Evolutionary conservation across 2,797 vertebrate genomes (phyloP).

Genomic region (Micrastur ruficollis): DNA sequence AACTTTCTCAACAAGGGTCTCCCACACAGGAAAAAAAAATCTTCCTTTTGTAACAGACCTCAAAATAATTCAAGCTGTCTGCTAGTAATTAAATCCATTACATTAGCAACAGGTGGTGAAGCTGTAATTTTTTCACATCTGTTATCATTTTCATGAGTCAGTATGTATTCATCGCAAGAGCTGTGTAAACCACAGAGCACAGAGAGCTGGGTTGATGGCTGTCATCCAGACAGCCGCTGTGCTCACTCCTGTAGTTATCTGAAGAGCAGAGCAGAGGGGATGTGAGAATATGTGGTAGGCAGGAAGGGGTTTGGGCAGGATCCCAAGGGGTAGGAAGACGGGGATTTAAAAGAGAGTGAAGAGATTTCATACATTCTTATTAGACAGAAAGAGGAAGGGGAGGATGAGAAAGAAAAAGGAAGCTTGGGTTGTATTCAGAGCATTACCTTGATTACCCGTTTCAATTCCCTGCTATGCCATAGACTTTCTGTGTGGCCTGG

Average conservation of each 20-base stretch:
- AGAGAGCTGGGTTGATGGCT: neutral
- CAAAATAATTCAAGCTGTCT: constrained; percentile 34
- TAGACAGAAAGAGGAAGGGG: neutral
- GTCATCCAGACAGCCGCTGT: neutral
- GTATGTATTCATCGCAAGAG: neutral
- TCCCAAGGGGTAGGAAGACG: neutral
- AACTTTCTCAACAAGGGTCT: constrained; percentile 1
- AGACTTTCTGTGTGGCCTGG: neutral
- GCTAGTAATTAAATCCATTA: constrained; percentile 49
- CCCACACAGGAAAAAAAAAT: neutral
- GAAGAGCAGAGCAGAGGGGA: neutral
- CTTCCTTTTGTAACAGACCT: constrained; percentile 12
- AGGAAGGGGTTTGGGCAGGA: neutral
- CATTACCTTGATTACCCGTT: neutral
- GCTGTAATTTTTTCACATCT: constrained; percentile 46
- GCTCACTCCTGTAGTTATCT: neutral
- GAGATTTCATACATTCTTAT: neutral
- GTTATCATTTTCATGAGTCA: constrained; percentile 22
- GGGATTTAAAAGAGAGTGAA: neutral
- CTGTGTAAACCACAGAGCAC: neutral
- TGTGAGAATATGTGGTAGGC: neutral
- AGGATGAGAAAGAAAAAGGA: neutral
- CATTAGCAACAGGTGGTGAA: constrained; percentile 37
- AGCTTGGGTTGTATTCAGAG: neutral
- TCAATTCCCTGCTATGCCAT: neutral